Base-by-base conservation (phyloP, 2,888 invertebrate species). In the Morpho deidamia region DNA sequence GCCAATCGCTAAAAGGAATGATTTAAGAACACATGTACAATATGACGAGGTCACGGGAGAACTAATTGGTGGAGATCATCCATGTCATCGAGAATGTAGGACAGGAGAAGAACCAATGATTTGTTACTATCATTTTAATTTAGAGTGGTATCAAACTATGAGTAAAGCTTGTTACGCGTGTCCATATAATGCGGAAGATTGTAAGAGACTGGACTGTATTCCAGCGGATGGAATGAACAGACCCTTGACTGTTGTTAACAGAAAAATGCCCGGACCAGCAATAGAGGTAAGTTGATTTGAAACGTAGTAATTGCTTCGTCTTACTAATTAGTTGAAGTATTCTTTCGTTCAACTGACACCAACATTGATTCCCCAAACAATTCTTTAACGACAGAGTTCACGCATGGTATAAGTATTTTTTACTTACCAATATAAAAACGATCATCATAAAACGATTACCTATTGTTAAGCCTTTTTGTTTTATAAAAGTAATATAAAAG, bases 111-210 rank as follows among this genome's bases (percentile, higher is more conserved):
- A 91, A 7, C 91, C 93, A 1, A 93, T 93, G 92, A 90, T 91
- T 23, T 96, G 96, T 68, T 90, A 91, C 53, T 96, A 95, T 70
- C 88, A 91, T 65, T 95, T 95, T 67, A 90, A 88, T n/a, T 70
- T 96, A 7, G 97, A 97, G 75, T 94, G 94, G 92, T 97, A 96
- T 78, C 92, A 94, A 64, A 94, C 96, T 0, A 92, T 96, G 91
- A 95, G 96, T 72, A 97, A 97, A 76, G 97, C 97, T 0, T 97
- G 97, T 69, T 96, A 92, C 70, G 85, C 94, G 66, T 97, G 98
- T 72, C 97, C 97, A 0, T 90, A 84, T 55, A 94, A 94, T 72
- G 64, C 82, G 1, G 92, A 92, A 0, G 96, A 97, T 72, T 98
- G 98, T 71, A 83, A 80, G 44, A 88, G 94, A 48, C 91, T 92